A percentile compares a stretch with the other conserved stretches of the same genome.
These are phyloP conservation scores for Dendronephthya gigantea DNA, from an alignment of 64 coral and sea anemone genomes.

Conservation along the genomic window DNA sequence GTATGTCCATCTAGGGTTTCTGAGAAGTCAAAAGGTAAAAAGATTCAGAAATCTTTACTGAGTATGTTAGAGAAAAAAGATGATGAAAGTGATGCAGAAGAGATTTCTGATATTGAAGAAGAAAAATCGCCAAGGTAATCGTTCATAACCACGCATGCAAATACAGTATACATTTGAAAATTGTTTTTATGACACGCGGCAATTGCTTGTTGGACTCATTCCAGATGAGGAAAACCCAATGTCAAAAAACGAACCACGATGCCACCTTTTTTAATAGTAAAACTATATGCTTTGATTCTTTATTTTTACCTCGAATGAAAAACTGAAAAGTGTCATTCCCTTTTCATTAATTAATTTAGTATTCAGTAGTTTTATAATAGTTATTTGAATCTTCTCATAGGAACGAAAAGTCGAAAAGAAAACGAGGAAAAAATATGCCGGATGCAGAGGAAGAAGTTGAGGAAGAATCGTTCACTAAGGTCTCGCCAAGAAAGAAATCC, in stretches of 20 bases:
- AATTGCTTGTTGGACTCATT: no score
- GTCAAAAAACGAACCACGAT: no score
- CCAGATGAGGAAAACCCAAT: no score
- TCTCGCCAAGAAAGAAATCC: neutral
- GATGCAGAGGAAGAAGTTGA: neutral
- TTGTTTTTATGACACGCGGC: no score
- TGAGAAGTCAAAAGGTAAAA: neutral
- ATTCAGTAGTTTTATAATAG: no score
- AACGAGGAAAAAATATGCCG: neutral
- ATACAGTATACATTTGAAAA: no score
- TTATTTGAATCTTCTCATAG: neutral
- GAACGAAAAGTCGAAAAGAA: neutral
- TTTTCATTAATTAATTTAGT: no score
- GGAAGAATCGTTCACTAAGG: neutral
- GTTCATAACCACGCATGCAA: no score
- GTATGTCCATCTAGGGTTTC: neutral
- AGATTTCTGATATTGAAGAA: neutral
- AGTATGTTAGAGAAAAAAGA: neutral
- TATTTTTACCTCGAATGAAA: no score
- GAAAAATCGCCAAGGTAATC: neutral
- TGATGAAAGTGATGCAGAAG: neutral
- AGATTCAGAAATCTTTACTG: conserved; percentile 3
- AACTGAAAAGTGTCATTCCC: no score
- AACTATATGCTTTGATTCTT: no score
- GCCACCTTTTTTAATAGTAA: no score